phyloP scores from a whole-genome alignment of 2,797 vertebrate species.

The Selene dorsalis region DNA sequence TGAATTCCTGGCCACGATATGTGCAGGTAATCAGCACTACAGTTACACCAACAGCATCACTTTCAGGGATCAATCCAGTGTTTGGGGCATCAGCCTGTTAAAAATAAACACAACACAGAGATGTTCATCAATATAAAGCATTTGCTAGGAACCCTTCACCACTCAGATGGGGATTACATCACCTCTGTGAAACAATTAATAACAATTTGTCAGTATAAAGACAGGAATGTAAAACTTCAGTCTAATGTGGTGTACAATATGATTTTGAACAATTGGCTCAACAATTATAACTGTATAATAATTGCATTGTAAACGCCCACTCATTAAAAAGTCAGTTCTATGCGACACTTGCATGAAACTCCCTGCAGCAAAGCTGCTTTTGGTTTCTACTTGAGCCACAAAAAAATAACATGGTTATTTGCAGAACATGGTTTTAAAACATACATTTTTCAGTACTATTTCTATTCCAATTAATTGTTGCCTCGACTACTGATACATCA shows the following conservation, averaged over 20 bases:
- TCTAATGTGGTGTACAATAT: background rate
- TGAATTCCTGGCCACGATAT: constrained; percentile 93
- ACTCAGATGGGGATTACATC: background rate
- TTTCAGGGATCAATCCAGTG: constrained; percentile 91
- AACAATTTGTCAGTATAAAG: background rate
- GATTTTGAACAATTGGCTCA: background rate
- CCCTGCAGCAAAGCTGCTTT: background rate
- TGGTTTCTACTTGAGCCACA: background rate
- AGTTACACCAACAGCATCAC: constrained; percentile 93
- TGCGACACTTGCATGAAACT: background rate
- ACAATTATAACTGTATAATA: too few species aligned
- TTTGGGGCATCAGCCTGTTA: constrained; percentile 91
- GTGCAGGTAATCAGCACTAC: constrained; percentile 95
- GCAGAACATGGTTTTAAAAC: too few species aligned
- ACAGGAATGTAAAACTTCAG: background rate
- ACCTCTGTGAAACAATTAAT: background rate
- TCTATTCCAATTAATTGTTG: too few species aligned
- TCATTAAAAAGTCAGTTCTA: background rate
- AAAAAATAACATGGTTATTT: background rate
- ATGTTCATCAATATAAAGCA: background rate
- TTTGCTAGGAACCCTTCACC: background rate
- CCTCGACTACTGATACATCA: background rate
- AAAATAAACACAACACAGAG: constrained; percentile 23
- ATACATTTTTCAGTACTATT: too few species aligned
- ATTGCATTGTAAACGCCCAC: too few species aligned